Evolutionary conservation across 2,888 invertebrate species (phyloP).

Genomic region (Holacanthella duospinosa): DNA sequence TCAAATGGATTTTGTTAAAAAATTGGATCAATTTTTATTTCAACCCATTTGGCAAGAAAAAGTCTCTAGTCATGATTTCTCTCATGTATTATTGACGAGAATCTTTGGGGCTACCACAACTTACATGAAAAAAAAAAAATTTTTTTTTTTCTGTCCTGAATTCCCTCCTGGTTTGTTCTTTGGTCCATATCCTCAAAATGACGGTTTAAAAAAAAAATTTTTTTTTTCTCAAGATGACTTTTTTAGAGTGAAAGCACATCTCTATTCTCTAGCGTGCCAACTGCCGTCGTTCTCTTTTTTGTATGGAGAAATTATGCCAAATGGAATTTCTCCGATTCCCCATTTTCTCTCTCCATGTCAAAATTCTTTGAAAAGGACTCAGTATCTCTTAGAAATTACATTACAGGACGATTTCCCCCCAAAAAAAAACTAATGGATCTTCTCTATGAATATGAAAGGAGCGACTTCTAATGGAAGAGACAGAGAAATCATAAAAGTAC

Average conservation of each 20-base stretch:
- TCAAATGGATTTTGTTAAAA: too few species aligned
- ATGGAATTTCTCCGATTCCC: background rate
- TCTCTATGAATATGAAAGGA: background rate
- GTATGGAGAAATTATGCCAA: slow-evolving; percentile 3
- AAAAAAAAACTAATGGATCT: background rate
- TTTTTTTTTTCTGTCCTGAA: too few species aligned
- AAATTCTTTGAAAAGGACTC: background rate
- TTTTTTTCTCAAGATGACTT: slow-evolving; percentile 4
- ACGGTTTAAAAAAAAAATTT: too few species aligned
- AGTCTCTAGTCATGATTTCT: too few species aligned
- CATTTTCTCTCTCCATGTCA: background rate
- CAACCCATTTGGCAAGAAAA: too few species aligned
- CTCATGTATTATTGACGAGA: too few species aligned
- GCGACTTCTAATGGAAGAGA: background rate
- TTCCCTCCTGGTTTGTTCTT: too few species aligned
- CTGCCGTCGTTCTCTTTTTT: background rate
- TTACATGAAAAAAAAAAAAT: too few species aligned
- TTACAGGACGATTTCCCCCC: background rate
- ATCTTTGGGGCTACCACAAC: too few species aligned
- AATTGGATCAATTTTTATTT: too few species aligned
- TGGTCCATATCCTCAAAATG: too few species aligned
- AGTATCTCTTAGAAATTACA: background rate
- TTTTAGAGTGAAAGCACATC: background rate
- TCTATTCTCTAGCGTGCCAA: background rate
- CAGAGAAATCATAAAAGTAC: background rate